Conservation (phyloP, 2,888 invertebrate species). For the Willowsia nigromaculata region DNA sequence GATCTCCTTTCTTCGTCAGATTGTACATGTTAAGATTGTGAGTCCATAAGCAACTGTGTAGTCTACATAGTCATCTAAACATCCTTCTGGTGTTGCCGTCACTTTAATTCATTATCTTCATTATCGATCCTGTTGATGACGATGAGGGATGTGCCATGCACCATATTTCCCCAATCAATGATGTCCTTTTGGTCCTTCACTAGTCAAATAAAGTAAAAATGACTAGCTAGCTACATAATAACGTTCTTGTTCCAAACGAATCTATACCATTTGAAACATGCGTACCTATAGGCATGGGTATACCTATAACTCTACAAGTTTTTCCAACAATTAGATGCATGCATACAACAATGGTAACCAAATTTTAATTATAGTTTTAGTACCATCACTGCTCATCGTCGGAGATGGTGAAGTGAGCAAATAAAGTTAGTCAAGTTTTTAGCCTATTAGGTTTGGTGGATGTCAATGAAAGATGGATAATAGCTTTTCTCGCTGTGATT, state of each 20-base stretch:
- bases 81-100: slow-evolving; percentile 35
- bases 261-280: not conserved
- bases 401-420: not conserved
- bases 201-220: slow-evolving; percentile 8
- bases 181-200: slow-evolving; percentile 53
- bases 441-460: not conserved
- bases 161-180: slow-evolving; percentile 57
- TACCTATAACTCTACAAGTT: slow-evolving; percentile 6
- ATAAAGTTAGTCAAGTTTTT: slow-evolving; percentile 16
- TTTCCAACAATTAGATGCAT: slow-evolving; percentile 8
- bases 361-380: not conserved
- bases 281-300: not conserved
- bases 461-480: slow-evolving; percentile 59
- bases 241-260: not conserved
- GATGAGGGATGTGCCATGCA: slow-evolving; percentile 49
- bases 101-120: slow-evolving; percentile 59
- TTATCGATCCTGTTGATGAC: slow-evolving; percentile 14
- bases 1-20: slow-evolving; percentile 51
- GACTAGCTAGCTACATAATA: slow-evolving; percentile 8
- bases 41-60: slow-evolving; percentile 11
- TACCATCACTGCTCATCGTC: not conserved
- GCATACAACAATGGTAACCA: not conserved
- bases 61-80: not conserved
- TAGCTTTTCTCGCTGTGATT: slow-evolving; percentile 54
- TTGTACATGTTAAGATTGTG: not conserved